Percentiles rank a stretch among this genome's conserved stretches.
These are phyloP conservation scores for Icerya purchasi DNA, from an alignment of 2,888 invertebrate species.

Conservation along the genomic window DNA sequence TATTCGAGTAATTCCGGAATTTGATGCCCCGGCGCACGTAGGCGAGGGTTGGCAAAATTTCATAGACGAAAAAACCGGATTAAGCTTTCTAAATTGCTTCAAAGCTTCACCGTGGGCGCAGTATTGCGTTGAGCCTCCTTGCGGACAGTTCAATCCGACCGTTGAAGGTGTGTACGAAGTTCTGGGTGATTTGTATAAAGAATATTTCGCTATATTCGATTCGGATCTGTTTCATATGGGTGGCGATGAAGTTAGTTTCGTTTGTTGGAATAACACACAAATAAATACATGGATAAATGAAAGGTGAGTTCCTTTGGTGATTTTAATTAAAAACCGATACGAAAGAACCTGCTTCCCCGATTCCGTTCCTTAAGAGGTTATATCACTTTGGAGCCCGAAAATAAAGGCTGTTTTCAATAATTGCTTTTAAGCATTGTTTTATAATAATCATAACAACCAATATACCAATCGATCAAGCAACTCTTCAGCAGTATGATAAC, in stretches of 20 bases:
- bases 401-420: no score
- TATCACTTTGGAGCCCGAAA: no score
- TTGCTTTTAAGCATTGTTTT: no score
- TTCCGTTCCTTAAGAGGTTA: no score
- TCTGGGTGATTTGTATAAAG: conserved; percentile 39
- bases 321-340: no score
- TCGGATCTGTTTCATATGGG: conserved; percentile 47
- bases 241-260: conserved; percentile 37
- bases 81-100: conserved; percentile 32
- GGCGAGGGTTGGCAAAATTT: conserved; percentile 30
- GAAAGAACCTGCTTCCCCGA: no score
- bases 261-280: conserved; percentile 55
- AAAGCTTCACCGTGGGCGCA: conserved; percentile 31
- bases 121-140: conserved; percentile 59
- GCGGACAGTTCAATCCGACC: conserved; percentile 60
- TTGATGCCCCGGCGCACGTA: conserved; percentile 71
- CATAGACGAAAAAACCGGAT: not conserved
- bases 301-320: conserved; percentile 15
- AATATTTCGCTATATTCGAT: conserved; percentile 18
- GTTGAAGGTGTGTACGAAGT: conserved; percentile 46
- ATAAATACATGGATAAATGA: conserved; percentile 44
- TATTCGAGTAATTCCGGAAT: conserved; percentile 64
- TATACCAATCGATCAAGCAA: no score
- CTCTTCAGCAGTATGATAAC: no score
- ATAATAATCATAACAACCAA: no score